These are phyloP conservation scores for Epiperipatus broadwayi DNA, from an alignment of 2,888 invertebrate genomes.

Conservation along the genomic window DNA sequence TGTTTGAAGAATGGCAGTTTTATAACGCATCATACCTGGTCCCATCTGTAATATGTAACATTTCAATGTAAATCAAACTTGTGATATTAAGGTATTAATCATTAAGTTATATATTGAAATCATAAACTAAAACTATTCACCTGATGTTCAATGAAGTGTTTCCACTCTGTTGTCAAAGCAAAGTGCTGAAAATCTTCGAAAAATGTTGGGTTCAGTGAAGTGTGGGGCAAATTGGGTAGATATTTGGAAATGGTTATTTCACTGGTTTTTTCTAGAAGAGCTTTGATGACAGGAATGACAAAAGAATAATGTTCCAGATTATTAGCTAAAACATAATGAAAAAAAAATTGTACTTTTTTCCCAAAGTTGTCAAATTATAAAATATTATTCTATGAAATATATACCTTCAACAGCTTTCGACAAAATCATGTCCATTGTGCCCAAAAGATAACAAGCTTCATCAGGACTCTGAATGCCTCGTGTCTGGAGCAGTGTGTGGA, in stretches of 20 bases:
- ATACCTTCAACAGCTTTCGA: constrained; percentile 21
- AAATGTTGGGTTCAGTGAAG: constrained; percentile 37
- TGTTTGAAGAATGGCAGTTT: constrained; percentile 18
- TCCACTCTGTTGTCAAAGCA: constrained; percentile 37
- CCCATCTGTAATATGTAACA: neutral
- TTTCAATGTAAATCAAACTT: neutral
- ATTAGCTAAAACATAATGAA: constrained; percentile 17
- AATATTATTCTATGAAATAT: no score
- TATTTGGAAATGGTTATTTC: constrained; percentile 24
- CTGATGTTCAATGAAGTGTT: constrained; percentile 34
- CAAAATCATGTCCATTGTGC: constrained; percentile 23
- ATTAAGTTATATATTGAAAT: no score
- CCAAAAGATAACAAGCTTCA: constrained; percentile 36
- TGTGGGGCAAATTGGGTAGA: constrained; percentile 34
- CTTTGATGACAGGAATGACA: constrained; percentile 41
- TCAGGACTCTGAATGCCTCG: constrained; percentile 35
- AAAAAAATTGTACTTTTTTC: neutral
- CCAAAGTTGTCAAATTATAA: no score
- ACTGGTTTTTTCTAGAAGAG: constrained; percentile 36
- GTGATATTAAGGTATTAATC: constrained; percentile 17
- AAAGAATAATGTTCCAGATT: constrained; percentile 39
- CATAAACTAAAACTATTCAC: constrained; percentile 30
- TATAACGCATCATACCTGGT: constrained; percentile 18
- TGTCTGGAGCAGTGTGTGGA: constrained; percentile 40
- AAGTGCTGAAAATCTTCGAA: constrained; percentile 41